phyloP scores from a whole-genome alignment of 2,797 vertebrate species.

The Buphagus erythrorhynchus region DNA sequence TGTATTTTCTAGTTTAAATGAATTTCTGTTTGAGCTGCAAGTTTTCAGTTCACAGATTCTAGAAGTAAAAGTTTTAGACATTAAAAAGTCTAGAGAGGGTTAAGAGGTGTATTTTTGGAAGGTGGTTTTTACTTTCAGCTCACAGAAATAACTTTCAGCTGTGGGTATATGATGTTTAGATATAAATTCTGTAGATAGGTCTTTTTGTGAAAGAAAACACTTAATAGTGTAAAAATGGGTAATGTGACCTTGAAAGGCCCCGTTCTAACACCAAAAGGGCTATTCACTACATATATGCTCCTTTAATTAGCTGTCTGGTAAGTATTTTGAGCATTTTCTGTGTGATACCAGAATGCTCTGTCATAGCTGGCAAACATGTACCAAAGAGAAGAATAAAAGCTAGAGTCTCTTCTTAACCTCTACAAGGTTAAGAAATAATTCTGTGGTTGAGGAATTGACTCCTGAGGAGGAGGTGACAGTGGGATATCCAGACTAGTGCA shows the following conservation, averaged over 20 bases:
- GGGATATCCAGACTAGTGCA: background rate
- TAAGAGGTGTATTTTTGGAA: background rate
- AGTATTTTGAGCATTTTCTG: background rate
- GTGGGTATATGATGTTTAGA: background rate
- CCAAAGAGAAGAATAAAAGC: background rate
- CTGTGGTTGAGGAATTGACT: background rate
- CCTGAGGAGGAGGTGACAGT: background rate
- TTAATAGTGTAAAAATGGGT: background rate
- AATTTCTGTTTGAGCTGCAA: background rate
- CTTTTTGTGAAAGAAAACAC: background rate
- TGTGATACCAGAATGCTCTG: background rate
- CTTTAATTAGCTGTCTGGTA: background rate
- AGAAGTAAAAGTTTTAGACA: background rate
- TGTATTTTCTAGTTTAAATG: background rate
- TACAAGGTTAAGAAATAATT: background rate
- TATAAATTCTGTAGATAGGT: background rate
- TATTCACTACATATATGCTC: background rate
- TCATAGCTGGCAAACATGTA: background rate
- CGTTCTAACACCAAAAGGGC: background rate
- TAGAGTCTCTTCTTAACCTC: background rate
- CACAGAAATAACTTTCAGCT: background rate
- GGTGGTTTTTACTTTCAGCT: background rate
- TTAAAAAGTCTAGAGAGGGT: background rate
- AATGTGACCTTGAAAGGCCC: background rate
- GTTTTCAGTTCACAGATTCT: background rate